These are phyloP conservation scores for Poeciliopsis prolifica DNA, from an alignment of 2,113 vertebrate genomes.

Conservation along the genomic window DNA sequence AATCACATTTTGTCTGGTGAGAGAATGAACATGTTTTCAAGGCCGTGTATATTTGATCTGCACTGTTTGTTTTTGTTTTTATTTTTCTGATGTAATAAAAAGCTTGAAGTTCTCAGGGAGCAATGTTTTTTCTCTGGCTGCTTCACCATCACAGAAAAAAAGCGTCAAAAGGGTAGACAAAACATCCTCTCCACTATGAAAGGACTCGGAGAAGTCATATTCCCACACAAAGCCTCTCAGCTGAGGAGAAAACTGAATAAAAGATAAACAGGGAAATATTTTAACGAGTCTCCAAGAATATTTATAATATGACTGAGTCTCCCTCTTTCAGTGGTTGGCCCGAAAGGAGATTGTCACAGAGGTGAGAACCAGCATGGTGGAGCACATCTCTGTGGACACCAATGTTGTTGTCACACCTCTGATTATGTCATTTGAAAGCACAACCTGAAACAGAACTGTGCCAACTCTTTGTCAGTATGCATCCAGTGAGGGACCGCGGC, in stretches of 20 bases:
- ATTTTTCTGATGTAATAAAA: slow-evolving; percentile 5
- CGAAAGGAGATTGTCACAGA: background rate
- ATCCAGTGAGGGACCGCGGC: background rate
- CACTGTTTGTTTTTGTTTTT: background rate
- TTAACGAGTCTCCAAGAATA: slow-evolving; percentile 19
- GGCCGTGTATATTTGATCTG: background rate
- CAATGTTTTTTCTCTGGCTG: slow-evolving; percentile 4
- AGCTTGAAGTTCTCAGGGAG: background rate
- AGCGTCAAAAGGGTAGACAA: slow-evolving; percentile 50
- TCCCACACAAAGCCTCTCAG: slow-evolving; percentile 26
- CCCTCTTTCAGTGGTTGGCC: background rate
- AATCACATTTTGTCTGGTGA: too few relatives aligned
- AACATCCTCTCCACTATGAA: slow-evolving; percentile 57
- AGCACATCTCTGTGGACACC: background rate
- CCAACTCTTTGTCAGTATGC: background rate
- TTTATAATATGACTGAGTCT: slow-evolving; percentile 14
- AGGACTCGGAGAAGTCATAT: slow-evolving; percentile 57
- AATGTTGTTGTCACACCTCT: background rate
- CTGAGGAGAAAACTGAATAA: background rate
- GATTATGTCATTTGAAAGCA: background rate
- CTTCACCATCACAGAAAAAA: slow-evolving; percentile 10
- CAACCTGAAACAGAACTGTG: background rate
- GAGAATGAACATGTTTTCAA: background rate
- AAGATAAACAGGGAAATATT: slow-evolving; percentile 15
- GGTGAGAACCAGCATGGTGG: background rate